Evolutionary conservation across 2,113 vertebrate species (phyloP).

Genomic region (Typhlomys cinereus): DNA sequence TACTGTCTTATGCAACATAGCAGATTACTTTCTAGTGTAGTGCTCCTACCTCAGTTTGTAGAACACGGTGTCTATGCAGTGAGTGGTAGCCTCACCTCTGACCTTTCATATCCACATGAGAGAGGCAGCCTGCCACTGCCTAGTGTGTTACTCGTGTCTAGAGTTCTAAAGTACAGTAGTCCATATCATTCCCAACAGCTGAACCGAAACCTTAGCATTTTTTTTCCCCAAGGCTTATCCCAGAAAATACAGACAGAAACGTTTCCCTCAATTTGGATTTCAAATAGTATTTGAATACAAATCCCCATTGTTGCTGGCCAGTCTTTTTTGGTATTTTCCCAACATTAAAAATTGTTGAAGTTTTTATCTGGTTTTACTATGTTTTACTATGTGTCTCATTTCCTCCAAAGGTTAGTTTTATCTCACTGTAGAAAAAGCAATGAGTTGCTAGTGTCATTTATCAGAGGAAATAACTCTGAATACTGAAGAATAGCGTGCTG

Average conservation of each 20-base stretch:
- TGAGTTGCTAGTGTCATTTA: constrained; percentile 77
- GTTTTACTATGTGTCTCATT: constrained; percentile 62
- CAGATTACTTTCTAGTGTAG: constrained; percentile 83
- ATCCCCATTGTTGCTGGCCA: constrained; percentile 56
- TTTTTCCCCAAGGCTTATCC: neutral
- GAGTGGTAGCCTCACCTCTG: constrained; percentile 72
- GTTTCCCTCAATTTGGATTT: constrained; percentile 60
- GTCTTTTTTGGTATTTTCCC: constrained; percentile 61
- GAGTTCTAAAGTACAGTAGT: constrained; percentile 52
- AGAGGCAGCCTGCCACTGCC: constrained; percentile 57
- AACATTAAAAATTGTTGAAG: constrained; percentile 44
- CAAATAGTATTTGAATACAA: constrained; percentile 40
- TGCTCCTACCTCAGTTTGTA: constrained; percentile 89
- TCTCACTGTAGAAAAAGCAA: constrained; percentile 76
- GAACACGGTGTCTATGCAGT: constrained; percentile 84
- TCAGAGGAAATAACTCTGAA: constrained; percentile 65
- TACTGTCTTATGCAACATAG: constrained; percentile 86
- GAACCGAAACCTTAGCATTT: constrained; percentile 40
- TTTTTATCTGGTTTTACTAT: constrained; percentile 53
- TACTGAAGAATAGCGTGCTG: constrained; percentile 74
- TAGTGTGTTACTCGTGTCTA: constrained; percentile 63
- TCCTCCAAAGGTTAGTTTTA: constrained; percentile 74
- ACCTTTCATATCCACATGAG: constrained; percentile 50
- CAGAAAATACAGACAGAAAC: neutral
- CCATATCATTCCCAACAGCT: constrained; percentile 4